Evolutionary conservation across 2,888 invertebrate species (phyloP), one percentile per base, ranked within the genome.

Genomic region (Nasonia oneida): DNA sequence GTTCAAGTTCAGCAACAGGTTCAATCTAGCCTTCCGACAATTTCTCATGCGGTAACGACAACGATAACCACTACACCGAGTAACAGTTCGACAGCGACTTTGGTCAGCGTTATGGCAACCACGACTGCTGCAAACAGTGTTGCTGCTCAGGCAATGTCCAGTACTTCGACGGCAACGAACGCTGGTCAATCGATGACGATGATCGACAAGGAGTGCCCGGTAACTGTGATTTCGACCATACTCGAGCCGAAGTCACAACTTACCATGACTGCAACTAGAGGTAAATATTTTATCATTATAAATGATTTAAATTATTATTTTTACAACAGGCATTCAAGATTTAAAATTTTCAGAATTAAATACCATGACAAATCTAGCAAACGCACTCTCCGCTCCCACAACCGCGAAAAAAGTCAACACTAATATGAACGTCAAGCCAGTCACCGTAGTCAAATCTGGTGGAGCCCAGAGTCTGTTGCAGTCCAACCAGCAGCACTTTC

Each of bases 401-500:
- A 92, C 74, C 89, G 79, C 90, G 3, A 93, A 93, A 73, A 93
- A 92, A 87, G 84, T 91, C 1, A 61, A 90, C 0, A 85, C 87
- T 0, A 90, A 89, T 71, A 87, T 91, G 47, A 90, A 90, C 37
- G 88, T 90, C 14, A 93, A 93, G 84, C 91, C 93, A 0, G 91
- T 93, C 0, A 90, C 93, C 2, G 92, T 93, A 14, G 92, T 93
- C 0, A 93, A 93, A 81, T 90, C 93, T 0, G 91, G 89, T 70
- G 89, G 89, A 90, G 8, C 86, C 0, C 93, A 93, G 53, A 93
- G 93, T 88, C 88, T 93, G 42, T 81, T 93, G 12, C 93, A 93
- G 64, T 92, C 93, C 2, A 93, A 93, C 88, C 93, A 93, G 81
- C 93, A 92, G 77, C 93, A 93, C 87, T 93, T 92, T 75, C 92